phyloP scores from a whole-genome alignment of 2,888 invertebrate species.

The Lochmaea crataegi region DNA sequence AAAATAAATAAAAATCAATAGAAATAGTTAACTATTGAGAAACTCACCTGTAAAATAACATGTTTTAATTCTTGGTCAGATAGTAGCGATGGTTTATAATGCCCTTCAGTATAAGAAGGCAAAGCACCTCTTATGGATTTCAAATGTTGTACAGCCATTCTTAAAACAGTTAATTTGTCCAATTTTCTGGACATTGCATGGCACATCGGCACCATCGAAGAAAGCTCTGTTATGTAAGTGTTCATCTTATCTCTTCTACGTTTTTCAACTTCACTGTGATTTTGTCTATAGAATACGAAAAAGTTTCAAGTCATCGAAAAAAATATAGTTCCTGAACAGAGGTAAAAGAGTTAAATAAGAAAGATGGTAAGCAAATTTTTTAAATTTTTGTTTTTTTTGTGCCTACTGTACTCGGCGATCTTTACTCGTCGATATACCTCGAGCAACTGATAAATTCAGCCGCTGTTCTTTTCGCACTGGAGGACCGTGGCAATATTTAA shows the following conservation, averaged over 20 bases:
- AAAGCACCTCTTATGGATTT: slow-evolving; percentile 81
- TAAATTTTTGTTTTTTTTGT: too few species aligned
- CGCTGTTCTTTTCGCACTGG: too few species aligned
- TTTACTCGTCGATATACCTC: too few species aligned
- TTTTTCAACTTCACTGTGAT: slow-evolving; percentile 97
- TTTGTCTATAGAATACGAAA: slow-evolving; percentile 74
- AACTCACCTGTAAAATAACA: slow-evolving; percentile 78
- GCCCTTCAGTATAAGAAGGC: slow-evolving; percentile 79
- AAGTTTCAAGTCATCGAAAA: neutral
- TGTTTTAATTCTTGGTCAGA: slow-evolving; percentile 89
- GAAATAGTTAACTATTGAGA: neutral
- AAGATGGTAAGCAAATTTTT: too few species aligned
- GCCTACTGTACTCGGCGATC: too few species aligned
- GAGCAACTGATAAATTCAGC: too few species aligned
- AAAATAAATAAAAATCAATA: slow-evolving; percentile 43
- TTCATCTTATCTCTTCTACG: slow-evolving; percentile 96
- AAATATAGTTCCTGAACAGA: too few species aligned
- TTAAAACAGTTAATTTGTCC: slow-evolving; percentile 89
- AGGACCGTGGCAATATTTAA: too few species aligned
- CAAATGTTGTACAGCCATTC: slow-evolving; percentile 95
- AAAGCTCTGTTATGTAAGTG: slow-evolving; percentile 90
- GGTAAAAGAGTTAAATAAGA: too few species aligned
- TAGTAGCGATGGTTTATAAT: slow-evolving; percentile 83
- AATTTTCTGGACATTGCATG: slow-evolving; percentile 92
- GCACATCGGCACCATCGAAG: slow-evolving; percentile 93